Percentiles rank a stretch among this genome's conserved stretches.
phyloP scores from a whole-genome alignment of 2,113 vertebrate species.

The Channa argus region DNA sequence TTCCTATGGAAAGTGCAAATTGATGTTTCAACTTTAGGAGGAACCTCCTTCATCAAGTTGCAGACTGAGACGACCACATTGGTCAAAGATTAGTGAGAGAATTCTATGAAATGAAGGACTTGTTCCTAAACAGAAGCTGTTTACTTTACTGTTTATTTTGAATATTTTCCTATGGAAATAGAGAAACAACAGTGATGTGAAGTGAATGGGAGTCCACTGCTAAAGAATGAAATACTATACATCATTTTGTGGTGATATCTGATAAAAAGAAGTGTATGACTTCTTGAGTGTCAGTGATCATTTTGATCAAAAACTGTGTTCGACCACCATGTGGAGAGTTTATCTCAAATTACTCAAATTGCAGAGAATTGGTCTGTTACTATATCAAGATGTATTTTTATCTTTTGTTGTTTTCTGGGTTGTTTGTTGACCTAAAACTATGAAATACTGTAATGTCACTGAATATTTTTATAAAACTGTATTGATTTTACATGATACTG shows the following conservation, averaged over 20 bases:
- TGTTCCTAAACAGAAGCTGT: too few species aligned
- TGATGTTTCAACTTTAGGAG: too few species aligned
- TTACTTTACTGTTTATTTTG: too few species aligned
- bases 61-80: too few species aligned
- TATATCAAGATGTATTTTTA: neutral
- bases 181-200: neutral
- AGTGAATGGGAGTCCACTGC: neutral
- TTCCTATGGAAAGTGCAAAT: too few species aligned
- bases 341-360: neutral
- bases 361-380: neutral
- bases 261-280: neutral
- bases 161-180: neutral
- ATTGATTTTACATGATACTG: neutral
- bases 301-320: neutral
- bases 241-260: neutral
- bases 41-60: too few species aligned
- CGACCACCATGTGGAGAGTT: neutral
- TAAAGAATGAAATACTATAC: neutral
- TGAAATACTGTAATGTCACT: neutral
- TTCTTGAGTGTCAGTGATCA: neutral
- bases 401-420: neutral
- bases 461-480: neutral
- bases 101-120: too few species aligned
- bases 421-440: neutral
- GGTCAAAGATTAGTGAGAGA: too few species aligned